Conservation (phyloP, 2,888 invertebrate genomes). For the Dendrolimus pini region DNA sequence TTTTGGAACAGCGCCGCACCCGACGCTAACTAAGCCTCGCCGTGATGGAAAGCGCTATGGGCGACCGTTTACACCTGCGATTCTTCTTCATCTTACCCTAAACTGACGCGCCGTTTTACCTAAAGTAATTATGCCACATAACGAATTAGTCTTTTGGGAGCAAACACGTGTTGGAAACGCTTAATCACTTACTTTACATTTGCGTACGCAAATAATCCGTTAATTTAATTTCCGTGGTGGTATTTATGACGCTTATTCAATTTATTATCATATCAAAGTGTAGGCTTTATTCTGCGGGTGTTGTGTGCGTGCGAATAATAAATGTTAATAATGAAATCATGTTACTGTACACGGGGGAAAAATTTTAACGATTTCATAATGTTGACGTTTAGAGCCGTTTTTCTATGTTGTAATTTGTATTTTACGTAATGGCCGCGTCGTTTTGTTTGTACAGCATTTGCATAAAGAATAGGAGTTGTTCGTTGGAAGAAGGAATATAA, state of each 20-base stretch:
- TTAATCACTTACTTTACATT: slow-evolving; percentile 74
- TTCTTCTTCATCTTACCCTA: slow-evolving; percentile 73
- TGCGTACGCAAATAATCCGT: slow-evolving; percentile 70
- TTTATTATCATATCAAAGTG: slow-evolving; percentile 71
- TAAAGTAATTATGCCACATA: slow-evolving; percentile 72
- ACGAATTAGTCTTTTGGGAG: slow-evolving; percentile 74
- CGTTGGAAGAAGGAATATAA: slow-evolving; percentile 26
- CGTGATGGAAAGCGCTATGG: slow-evolving; percentile 67
- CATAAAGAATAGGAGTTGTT: slow-evolving; percentile 12
- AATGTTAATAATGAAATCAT: slow-evolving; percentile 60
- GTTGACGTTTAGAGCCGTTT: slow-evolving; percentile 43
- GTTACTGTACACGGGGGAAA: slow-evolving; percentile 54
- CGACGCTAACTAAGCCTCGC: slow-evolving; percentile 21
- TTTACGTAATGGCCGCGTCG: slow-evolving; percentile 21
- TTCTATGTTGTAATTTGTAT: slow-evolving; percentile 37
- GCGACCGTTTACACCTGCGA: slow-evolving; percentile 70
- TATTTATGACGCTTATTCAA: slow-evolving; percentile 70
- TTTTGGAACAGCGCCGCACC: slow-evolving; percentile 25
- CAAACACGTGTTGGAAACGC: slow-evolving; percentile 65
- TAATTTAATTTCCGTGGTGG: slow-evolving; percentile 66
- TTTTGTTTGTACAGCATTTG: slow-evolving; percentile 18
- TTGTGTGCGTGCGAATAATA: slow-evolving; percentile 62
- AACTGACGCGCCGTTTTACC: slow-evolving; percentile 65
- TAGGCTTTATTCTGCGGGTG: slow-evolving; percentile 57
- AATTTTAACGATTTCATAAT: slow-evolving; percentile 49